Conservation (phyloP, 1,140 invertebrate species). For the Thaumetopoea pityocampa region DNA sequence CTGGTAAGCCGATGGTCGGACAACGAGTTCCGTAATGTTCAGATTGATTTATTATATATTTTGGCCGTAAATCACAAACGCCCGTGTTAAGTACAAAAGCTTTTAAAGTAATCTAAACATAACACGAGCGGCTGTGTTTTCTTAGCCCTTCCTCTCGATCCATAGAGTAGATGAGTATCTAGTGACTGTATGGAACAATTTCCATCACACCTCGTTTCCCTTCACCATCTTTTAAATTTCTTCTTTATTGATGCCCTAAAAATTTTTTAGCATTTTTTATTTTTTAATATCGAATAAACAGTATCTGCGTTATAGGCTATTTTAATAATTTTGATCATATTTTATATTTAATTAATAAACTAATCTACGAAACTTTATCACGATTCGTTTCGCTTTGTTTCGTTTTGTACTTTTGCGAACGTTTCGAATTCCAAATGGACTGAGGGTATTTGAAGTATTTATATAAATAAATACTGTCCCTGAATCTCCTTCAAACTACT, state of each 20-base stretch:
- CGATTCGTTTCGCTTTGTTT: too few relatives aligned
- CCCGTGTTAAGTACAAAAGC: constrained; percentile 18
- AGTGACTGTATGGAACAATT: constrained; percentile 46
- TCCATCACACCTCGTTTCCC: constrained; percentile 48
- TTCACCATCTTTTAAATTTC: constrained; percentile 21
- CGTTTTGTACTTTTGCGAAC: too few relatives aligned
- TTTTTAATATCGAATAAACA: constrained; percentile 4
- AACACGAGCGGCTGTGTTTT: constrained; percentile 24
- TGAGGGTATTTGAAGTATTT: too few relatives aligned
- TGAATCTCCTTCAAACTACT: too few relatives aligned
- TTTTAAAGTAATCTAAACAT: constrained; percentile 7
- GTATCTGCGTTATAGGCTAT: constrained; percentile 6
- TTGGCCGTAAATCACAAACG: constrained; percentile 25
- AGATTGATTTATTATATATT: constrained; percentile 20
- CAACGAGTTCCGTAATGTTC: constrained; percentile 36
- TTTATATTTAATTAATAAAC: too few relatives aligned
- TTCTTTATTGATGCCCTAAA: constrained; percentile 19
- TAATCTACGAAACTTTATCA: too few relatives aligned
- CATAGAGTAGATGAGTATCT: constrained; percentile 53
- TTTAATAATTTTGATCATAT: constrained; percentile 12
- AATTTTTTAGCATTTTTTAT: constrained; percentile 6
- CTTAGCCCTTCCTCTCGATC: constrained; percentile 23
- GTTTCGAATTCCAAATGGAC: too few relatives aligned
- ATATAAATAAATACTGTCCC: too few relatives aligned
- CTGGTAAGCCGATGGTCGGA: constrained; percentile 74